These are phyloP conservation scores for Rotaria sp. DNA, from an alignment of 2,888 invertebrate species.

Conservation along the genomic window DNA sequence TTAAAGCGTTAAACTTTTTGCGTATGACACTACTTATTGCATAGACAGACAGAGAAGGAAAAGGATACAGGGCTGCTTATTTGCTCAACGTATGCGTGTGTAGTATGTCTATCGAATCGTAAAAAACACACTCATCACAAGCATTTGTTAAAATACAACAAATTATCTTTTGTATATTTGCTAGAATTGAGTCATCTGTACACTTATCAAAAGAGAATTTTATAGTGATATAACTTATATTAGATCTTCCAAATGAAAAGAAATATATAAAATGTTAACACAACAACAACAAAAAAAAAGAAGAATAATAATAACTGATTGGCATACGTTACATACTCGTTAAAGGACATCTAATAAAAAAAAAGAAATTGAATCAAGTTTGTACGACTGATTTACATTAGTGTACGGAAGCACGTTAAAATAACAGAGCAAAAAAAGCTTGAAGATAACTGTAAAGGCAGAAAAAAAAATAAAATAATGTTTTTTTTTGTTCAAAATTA, in stretches of 20 bases:
- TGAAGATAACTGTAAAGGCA: too few species aligned
- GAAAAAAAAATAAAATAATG: too few species aligned
- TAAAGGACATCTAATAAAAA: neutral
- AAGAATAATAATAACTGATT: neutral
- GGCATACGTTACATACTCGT: neutral
- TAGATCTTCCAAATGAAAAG: neutral
- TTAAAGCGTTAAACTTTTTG: neutral
- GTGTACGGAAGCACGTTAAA: neutral
- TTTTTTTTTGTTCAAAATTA: too few species aligned
- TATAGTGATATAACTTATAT: neutral
- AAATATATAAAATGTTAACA: neutral
- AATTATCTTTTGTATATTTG: conserved; percentile 8
- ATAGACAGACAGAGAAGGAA: neutral
- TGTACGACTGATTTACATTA: neutral
- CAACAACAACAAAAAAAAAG: neutral
- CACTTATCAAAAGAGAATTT: neutral
- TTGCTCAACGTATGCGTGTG: neutral
- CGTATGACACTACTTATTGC: conserved; percentile 16
- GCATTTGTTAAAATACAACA: neutral
- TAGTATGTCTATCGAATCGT: neutral
- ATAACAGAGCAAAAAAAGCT: neutral
- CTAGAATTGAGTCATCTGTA: neutral
- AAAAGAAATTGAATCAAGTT: neutral
- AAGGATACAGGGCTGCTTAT: neutral
- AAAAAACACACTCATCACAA: neutral